These are phyloP conservation scores for Mobula birostris DNA, from an alignment of 2,113 vertebrate species.

Conservation along the genomic window DNA sequence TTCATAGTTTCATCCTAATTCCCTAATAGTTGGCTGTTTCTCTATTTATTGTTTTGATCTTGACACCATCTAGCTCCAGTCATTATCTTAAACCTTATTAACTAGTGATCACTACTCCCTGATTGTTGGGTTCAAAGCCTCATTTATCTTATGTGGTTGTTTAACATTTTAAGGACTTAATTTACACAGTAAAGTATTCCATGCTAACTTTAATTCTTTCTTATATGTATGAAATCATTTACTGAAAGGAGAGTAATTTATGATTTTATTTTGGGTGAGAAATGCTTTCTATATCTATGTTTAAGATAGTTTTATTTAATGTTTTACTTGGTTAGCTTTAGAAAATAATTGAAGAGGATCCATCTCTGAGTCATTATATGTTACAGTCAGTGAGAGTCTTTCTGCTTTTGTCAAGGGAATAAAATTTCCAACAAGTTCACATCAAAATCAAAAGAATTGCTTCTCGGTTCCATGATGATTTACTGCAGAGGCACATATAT, in stretches of 20 bases:
- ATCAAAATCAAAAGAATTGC: background rate
- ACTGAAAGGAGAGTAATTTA: background rate
- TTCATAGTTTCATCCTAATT: background rate
- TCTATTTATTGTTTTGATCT: background rate
- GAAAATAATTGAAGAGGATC: slow-evolving; percentile 15
- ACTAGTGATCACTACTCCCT: background rate
- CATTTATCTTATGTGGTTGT: background rate
- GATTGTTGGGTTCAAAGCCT: background rate
- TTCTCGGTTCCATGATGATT: background rate
- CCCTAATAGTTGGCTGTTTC: background rate
- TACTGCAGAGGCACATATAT: background rate
- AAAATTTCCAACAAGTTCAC: background rate
- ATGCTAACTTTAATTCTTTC: background rate
- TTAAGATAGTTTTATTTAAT: background rate
- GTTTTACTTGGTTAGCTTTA: background rate
- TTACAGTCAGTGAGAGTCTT: background rate
- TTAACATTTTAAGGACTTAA: background rate
- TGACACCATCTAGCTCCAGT: background rate
- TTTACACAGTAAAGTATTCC: background rate
- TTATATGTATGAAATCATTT: background rate
- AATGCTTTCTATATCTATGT: background rate
- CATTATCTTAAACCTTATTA: slow-evolving; percentile 14
- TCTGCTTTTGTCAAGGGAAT: background rate
- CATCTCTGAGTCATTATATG: background rate
- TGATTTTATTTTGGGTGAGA: background rate